Conservation (phyloP, 2,888 invertebrate species). For the Stenichneumon culpator region DNA sequence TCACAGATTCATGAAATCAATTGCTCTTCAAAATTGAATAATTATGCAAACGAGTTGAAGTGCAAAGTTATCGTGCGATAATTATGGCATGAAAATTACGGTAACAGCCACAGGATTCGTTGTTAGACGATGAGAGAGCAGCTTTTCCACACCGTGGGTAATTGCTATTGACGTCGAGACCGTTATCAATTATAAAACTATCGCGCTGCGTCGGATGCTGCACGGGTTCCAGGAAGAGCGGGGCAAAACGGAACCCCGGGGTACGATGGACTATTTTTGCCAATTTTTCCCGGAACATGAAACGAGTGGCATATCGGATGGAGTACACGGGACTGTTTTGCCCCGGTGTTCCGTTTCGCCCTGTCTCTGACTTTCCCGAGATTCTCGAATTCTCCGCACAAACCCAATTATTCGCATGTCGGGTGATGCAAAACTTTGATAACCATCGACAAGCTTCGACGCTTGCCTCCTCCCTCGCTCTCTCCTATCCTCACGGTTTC, state of each 20-base stretch:
- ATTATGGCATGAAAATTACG: not conserved
- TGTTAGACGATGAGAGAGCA: not conserved
- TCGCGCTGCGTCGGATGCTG: constrained; percentile 33
- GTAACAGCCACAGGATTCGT: not conserved
- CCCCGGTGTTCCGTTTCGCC: not conserved
- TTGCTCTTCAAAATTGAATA: not conserved
- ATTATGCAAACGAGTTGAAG: not conserved
- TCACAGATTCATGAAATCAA: not conserved
- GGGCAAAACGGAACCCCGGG: no score
- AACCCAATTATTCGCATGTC: constrained; percentile 56
- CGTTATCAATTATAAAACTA: constrained; percentile 54
- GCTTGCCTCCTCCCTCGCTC: constrained; percentile 17
- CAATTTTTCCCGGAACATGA: no score
- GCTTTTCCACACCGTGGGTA: constrained; percentile 2
- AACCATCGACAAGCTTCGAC: constrained; percentile 55
- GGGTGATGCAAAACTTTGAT: constrained; percentile 55
- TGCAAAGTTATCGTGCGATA: not conserved
- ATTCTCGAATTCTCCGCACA: constrained; percentile 41
- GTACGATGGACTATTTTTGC: no score
- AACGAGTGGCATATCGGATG: no score
- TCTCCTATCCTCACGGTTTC: not conserved
- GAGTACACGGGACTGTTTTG: no score
- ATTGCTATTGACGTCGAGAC: constrained; percentile 40
- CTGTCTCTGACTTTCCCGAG: constrained; percentile 1
- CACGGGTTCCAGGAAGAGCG: not conserved